phyloP scores from a whole-genome alignment of 1,140 invertebrate species.

The Drosophila nebulosa region DNA sequence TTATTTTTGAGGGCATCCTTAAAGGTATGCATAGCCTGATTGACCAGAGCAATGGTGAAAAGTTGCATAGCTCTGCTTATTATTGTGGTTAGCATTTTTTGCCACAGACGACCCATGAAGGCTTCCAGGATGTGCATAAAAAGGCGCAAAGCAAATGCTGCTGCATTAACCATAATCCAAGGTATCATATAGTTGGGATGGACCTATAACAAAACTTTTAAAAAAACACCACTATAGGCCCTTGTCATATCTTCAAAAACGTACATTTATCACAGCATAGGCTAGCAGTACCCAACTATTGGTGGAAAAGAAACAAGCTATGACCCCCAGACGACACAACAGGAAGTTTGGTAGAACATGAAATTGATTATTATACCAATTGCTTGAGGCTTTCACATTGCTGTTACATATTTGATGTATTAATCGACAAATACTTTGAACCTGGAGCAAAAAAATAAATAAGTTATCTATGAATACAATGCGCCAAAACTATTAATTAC shows the following conservation, averaged over 20 bases:
- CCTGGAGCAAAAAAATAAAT: background rate
- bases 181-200: background rate
- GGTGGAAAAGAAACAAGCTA: background rate
- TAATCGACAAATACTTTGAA: background rate
- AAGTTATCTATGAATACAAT: background rate
- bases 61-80: background rate
- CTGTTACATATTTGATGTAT: too few relatives aligned
- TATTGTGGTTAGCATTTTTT: background rate
- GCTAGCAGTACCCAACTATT: background rate
- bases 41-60: background rate
- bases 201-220: background rate
- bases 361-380: background rate
- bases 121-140: background rate
- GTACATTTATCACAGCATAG: background rate
- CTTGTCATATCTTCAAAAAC: too few relatives aligned
- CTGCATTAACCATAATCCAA: background rate
- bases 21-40: background rate
- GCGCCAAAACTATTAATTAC: background rate
- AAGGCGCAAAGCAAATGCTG: background rate
- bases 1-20: background rate
- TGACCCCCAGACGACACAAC: background rate
- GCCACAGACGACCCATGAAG: background rate
- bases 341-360: background rate
- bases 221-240: too few relatives aligned
- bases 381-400: background rate